Evolutionary conservation across 2,797 vertebrate species (phyloP), one percentile per base, ranked within the genome.

Genomic region (Phalanger gymnotis): DNA sequence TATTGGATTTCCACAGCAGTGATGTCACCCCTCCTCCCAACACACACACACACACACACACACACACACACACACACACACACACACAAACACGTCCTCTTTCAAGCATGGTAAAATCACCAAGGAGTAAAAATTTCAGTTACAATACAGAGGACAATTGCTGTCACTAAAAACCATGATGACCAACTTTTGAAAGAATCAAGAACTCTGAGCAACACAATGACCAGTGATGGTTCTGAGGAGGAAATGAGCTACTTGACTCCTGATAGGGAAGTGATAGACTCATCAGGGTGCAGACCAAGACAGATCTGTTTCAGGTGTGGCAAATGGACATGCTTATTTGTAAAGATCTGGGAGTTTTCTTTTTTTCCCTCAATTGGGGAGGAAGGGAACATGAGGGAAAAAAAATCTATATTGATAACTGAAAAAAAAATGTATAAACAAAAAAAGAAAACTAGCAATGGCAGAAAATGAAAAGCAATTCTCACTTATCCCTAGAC

Each of bases 1-100:
- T 57, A 89, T 56, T 54, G 58, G 89, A 96, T 95, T 96, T 96
- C 90, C 93, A 92, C 0, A 73, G 58, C 6, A 4, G 22, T 96
- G 96, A 98, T 58, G 51, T 97, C 94, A 96, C 91, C 54, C 96
- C 91, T 94, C 94, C 34, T 11, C n/a, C 58, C 13, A 5, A 73
- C 14, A 47, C 73, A 47, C 19, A 81, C 40, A n/a, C 61, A n/a
- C 31, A 40, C n/a, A 22, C 14, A 22, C n/a, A n/a, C 66, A n/a
- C 16, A 40, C 66, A 40, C n/a, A 66, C 34, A n/a, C 34, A n/a
- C 34, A 66, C 28, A 34, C 31, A 40, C n/a, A 40, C 16, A 73
- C 66, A 40, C 16, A 22, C 66, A 19, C 34, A 6, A 34, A 6
- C 34, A 19, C 9, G 4, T 92, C 94, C 94, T 90, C 96, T 97